phyloP scores from a whole-genome alignment of 1,140 invertebrate species.

The Solen grandis region DNA sequence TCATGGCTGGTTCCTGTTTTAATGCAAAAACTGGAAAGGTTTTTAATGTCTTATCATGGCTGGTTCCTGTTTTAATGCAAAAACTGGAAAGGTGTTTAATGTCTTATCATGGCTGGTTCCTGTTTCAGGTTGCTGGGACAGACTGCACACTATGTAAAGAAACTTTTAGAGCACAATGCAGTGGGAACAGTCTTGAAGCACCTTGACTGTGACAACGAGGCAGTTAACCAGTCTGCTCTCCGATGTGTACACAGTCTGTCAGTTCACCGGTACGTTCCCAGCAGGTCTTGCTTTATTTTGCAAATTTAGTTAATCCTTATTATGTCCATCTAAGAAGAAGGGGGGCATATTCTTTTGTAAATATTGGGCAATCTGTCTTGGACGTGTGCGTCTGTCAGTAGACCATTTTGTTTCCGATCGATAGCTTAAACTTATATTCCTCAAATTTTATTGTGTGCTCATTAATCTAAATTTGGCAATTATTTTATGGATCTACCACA shows the following conservation, averaged over 20 bases:
- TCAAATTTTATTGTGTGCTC: background rate
- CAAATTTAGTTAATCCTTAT: background rate
- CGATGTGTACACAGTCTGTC: constrained; percentile 47
- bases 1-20: too few relatives aligned
- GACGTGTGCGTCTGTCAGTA: background rate
- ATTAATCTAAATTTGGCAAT: background rate
- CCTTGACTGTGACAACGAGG: constrained; percentile 30
- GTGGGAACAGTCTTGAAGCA: constrained; percentile 18
- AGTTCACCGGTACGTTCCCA: constrained; percentile 6
- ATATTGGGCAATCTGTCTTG: background rate
- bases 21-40: background rate
- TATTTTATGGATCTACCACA: too few relatives aligned
- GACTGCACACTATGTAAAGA: constrained; percentile 36
- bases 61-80: too few relatives aligned
- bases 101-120: background rate
- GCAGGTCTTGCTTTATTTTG: background rate
- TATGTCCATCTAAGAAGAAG: background rate
- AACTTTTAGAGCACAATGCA: constrained; percentile 35
- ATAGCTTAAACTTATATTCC: background rate
- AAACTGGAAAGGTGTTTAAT: background rate
- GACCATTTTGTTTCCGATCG: too few relatives aligned
- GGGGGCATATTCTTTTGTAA: background rate
- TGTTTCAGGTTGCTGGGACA: constrained; percentile 32
- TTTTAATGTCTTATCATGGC: background rate
- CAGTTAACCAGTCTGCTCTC: constrained; percentile 14